Base-by-base conservation (phyloP, 2,113 vertebrate genomes). In the Noturus placidus region DNA sequence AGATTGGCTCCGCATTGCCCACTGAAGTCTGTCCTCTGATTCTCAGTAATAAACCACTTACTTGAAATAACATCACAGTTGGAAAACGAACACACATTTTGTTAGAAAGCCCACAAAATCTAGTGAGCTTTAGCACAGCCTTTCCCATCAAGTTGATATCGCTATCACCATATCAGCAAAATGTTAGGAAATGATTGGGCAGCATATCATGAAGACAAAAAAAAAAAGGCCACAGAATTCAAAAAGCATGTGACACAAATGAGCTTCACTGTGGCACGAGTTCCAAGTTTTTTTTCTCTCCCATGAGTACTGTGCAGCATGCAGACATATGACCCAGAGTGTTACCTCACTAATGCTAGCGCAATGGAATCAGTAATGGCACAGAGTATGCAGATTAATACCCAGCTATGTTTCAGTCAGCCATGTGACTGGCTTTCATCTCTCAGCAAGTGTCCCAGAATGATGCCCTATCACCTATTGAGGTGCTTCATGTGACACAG, bases 191-290 rank as follows among this genome's bases (percentile, higher is more conserved):
- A 91, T 91, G 91, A 92, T 86, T 78, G 70, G 91, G 92, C 91
- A 92, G 89, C 93, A 88, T 91, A 93, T 89, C 86, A 89, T 89
- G 86, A 91, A 87, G 89, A 88, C 90, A 91, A 94, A 93, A 93
- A 92, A 94, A 95, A 96, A 95, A 93, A 95, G 94, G 92, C 92
- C 90, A 86, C 89, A 91, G 92, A 93, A 94, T 96, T 93, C 93
- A 92, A 56, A 93, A 94, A 93, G 56, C 56, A 6, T 82, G 56
- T 61, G 22, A 94, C 93, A 91, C 89, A 63, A 63, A 76, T 83
- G 63, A 70, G 54, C 78, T 70, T 81, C 61, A 81, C 50, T 25
- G 56, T 81, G 78, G 54, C 52, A 38, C 5, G 17, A 7, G 35
- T 81, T 15, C 54, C 54, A 2, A 10, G n/a, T 65, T 78, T 79